Evolutionary conservation across 2,113 vertebrate genomes (phyloP).

Genomic region (Typhlomys cinereus): DNA sequence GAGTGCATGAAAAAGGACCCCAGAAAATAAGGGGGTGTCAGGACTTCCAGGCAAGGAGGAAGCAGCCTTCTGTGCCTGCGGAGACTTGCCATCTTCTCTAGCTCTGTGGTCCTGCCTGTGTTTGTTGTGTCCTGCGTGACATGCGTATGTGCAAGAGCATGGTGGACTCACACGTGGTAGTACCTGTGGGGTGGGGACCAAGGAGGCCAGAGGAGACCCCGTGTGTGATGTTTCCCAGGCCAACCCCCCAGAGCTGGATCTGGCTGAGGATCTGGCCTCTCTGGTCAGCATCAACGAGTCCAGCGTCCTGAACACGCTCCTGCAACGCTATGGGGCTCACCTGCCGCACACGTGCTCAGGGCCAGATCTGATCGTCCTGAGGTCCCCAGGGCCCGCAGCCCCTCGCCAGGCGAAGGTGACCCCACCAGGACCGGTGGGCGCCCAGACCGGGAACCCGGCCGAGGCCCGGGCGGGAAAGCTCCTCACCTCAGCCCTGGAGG

Average conservation of each 20-base stretch:
- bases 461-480: too few species aligned
- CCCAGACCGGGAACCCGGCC: accelerated
- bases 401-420: conserved; percentile 63
- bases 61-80: not conserved
- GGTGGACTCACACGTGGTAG: too few species aligned
- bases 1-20: not conserved
- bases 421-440: not conserved
- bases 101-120: too few species aligned
- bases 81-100: not conserved
- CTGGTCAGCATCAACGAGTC: conserved; percentile 91
- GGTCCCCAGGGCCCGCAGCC: not conserved
- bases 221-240: conserved; percentile 82
- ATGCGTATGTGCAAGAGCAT: not conserved
- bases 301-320: conserved; percentile 89
- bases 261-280: conserved; percentile 90
- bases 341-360: conserved; percentile 88
- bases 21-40: not conserved
- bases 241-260: conserved; percentile 91
- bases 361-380: conserved; percentile 86
- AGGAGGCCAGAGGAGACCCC: not conserved
- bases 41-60: not conserved
- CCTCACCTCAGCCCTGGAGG: not conserved
- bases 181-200: accelerated
- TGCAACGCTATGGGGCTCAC: conserved; percentile 84
- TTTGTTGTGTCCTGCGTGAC: too few species aligned